phyloP scores from a whole-genome alignment of 1,140 invertebrate genomes.

The Argopecten irradians region DNA sequence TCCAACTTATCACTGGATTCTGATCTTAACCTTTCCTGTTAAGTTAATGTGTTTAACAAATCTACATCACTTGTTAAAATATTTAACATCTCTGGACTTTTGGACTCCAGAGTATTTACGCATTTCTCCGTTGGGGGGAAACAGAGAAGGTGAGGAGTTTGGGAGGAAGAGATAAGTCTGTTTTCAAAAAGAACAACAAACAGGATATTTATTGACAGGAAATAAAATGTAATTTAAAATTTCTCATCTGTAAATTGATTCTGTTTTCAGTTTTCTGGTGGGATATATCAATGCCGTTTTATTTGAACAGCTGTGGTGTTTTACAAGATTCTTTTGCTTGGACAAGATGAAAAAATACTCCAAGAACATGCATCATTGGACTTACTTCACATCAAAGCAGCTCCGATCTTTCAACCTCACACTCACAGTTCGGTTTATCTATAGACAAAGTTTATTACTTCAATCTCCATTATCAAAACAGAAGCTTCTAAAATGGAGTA shows the following conservation, averaged over 20 bases:
- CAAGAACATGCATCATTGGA: not conserved
- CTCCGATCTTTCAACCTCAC: slow-evolving; percentile 20
- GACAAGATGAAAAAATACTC: not conserved
- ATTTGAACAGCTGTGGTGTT: slow-evolving; percentile 1
- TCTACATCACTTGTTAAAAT: not conserved
- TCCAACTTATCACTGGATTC: not conserved
- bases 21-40: not conserved
- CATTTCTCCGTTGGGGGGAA: not conserved
- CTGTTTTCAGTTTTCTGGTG: not conserved
- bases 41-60: not conserved
- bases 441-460: slow-evolving; percentile 19
- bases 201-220: not conserved
- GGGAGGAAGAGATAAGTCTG: not conserved
- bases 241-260: slow-evolving; percentile 5
- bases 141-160: not conserved
- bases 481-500: slow-evolving; percentile 17
- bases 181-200: not conserved
- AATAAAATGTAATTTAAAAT: slow-evolving; percentile 13
- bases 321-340: not conserved
- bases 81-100: slow-evolving; percentile 10
- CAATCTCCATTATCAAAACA: slow-evolving; percentile 18
- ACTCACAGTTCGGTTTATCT: not conserved
- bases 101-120: not conserved
- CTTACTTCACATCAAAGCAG: slow-evolving; percentile 8
- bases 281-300: not conserved